Conservation (phyloP, 2,888 invertebrate species). For the Osmoderma eremita region DNA sequence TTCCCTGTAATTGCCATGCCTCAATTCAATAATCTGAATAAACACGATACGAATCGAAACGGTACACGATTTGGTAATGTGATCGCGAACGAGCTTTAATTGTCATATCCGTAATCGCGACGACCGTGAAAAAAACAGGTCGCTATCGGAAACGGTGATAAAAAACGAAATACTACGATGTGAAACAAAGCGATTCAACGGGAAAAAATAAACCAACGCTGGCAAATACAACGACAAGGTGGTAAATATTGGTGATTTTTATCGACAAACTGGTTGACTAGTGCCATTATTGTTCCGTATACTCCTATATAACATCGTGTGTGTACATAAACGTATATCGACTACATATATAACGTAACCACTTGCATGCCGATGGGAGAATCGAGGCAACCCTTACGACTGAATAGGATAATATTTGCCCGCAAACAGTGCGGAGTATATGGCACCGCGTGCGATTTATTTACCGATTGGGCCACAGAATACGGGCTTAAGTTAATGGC, state of each 20-base stretch:
- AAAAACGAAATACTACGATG: neutral
- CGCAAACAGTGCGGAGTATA: conserved; percentile 48
- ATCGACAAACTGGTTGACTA: conserved; percentile 21
- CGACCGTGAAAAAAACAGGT: conserved; percentile 3
- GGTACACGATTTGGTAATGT: conserved; percentile 20
- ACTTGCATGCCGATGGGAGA: conserved; percentile 37
- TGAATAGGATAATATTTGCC: conserved; percentile 51
- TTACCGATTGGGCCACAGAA: conserved; percentile 48
- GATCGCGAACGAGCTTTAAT: conserved; percentile 21
- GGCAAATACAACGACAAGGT: conserved; percentile 22
- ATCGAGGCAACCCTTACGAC: conserved; percentile 23
- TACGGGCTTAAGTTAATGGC: conserved; percentile 37
- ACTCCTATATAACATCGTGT: conserved; percentile 26
- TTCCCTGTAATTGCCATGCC: conserved; percentile 30
- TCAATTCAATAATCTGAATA: conserved; percentile 32
- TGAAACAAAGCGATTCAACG: conserved; percentile 18
- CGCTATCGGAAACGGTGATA: conserved; percentile 17
- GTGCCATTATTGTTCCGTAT: conserved; percentile 6
- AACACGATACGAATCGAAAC: conserved; percentile 14
- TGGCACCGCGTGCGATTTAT: conserved; percentile 50
- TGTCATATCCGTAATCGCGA: conserved; percentile 31
- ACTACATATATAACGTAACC: conserved; percentile 7
- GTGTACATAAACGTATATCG: conserved; percentile 5
- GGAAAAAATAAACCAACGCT: conserved; percentile 10
- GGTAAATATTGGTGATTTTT: conserved; percentile 33